Conservation (phyloP, 2,113 vertebrate genomes). For the Notarius lentiginosus region DNA sequence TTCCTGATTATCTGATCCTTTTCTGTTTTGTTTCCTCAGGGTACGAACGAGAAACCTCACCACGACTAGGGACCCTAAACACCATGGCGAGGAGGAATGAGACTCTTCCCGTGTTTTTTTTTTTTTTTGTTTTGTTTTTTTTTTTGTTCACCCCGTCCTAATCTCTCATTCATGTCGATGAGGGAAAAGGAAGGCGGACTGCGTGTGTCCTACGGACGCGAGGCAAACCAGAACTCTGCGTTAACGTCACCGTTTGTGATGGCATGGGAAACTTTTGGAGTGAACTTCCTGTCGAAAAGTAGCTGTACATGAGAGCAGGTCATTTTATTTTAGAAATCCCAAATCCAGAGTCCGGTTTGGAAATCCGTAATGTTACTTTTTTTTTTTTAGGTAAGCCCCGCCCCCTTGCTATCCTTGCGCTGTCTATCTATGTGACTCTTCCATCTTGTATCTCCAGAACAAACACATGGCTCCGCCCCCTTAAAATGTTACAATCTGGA, state of each 20-base stretch:
- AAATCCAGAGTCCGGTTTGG: background rate
- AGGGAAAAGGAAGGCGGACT: background rate
- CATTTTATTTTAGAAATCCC: background rate
- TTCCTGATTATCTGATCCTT: background rate
- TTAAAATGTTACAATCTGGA: background rate
- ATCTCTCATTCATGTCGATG: background rate
- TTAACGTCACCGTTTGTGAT: background rate
- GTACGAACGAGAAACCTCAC: constrained; percentile 85
- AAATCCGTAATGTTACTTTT: background rate
- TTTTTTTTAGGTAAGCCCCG: background rate
- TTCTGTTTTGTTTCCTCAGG: constrained; percentile 64
- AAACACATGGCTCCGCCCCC: background rate
- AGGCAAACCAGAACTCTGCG: too few species aligned
- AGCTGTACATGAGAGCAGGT: background rate
- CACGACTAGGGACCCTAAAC: constrained; percentile 73
- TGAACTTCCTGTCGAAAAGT: background rate
- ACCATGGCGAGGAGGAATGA: background rate
- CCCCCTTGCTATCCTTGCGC: background rate
- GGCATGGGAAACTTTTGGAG: background rate
- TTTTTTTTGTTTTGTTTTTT: too few species aligned
- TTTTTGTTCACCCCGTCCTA: background rate
- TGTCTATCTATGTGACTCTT: background rate
- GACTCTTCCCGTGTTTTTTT: background rate
- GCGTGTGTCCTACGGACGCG: background rate
- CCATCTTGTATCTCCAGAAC: background rate